phyloP scores from a whole-genome alignment of 2,797 vertebrate genomes.

The Micromesistius poutassou region DNA sequence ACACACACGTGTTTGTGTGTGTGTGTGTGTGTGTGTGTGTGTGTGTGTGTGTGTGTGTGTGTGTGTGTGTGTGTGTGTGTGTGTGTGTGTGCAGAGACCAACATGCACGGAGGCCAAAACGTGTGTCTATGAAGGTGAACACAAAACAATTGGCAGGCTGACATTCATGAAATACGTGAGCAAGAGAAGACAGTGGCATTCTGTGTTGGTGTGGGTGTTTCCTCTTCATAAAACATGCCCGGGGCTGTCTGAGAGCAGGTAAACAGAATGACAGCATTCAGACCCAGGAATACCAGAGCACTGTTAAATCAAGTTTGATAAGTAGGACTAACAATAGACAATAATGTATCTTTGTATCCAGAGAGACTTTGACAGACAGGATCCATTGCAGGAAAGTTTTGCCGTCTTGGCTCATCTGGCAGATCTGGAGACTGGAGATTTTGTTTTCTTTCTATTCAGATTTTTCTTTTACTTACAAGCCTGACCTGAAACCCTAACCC shows the following conservation, averaged over 20 bases:
- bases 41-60: too few relatives aligned
- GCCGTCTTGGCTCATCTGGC: neutral
- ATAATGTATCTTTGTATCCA: slow-evolving; percentile 74
- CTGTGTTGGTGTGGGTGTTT: slow-evolving; percentile 52
- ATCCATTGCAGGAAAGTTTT: slow-evolving; percentile 16
- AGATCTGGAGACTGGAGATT: neutral
- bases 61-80: too few relatives aligned
- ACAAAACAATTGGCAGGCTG: slow-evolving; percentile 25
- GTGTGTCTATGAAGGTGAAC: slow-evolving; percentile 19
- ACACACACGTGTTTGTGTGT: too few relatives aligned
- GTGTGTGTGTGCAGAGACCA: neutral
- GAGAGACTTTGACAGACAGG: slow-evolving; percentile 48
- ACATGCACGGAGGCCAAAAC: neutral
- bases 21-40: too few relatives aligned
- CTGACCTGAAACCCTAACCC: neutral
- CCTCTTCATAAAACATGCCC: slow-evolving; percentile 63
- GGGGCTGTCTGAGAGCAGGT: slow-evolving; percentile 57
- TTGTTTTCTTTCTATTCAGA: neutral
- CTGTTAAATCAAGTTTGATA: slow-evolving; percentile 77
- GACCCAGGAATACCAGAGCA: slow-evolving; percentile 66
- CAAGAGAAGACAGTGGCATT: slow-evolving; percentile 2
- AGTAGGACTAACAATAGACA: slow-evolving; percentile 72
- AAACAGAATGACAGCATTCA: slow-evolving; percentile 65
- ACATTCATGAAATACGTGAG: slow-evolving; percentile 3
- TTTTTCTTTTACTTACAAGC: neutral